Conservation (phyloP, 2,113 vertebrate genomes). For the Epinephelus fuscoguttatus region DNA sequence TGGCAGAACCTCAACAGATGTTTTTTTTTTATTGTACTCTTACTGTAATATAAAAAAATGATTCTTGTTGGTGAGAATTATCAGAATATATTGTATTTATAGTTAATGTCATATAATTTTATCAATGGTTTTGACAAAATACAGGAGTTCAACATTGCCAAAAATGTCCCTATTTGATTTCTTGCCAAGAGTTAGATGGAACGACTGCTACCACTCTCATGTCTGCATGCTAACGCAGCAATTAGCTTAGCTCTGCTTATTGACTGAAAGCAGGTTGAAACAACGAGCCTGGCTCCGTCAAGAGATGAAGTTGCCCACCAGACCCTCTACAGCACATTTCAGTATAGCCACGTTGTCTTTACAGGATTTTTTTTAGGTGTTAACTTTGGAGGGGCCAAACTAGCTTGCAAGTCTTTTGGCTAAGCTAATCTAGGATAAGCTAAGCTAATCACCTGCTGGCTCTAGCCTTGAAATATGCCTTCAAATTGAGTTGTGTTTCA, state of each 20-base stretch:
- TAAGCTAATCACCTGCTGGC: not conserved
- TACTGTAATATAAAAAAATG: not conserved
- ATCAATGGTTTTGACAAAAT: not conserved
- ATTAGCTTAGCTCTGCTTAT: not conserved
- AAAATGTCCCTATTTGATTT: too few species aligned
- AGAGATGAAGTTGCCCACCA: too few species aligned
- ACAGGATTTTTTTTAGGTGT: too few species aligned
- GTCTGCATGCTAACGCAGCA: not conserved
- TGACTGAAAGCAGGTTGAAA: not conserved
- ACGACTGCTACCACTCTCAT: not conserved
- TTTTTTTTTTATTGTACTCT: not conserved
- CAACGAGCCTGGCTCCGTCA: not conserved
- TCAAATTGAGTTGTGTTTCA: too few species aligned
- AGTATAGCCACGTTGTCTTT: too few species aligned
- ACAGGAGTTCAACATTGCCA: too few species aligned
- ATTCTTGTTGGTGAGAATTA: not conserved
- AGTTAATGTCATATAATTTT: not conserved
- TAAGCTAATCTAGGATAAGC: too few species aligned
- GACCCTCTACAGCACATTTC: not conserved
- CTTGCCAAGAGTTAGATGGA: too few species aligned
- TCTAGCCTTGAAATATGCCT: not conserved
- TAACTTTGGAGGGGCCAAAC: too few species aligned
- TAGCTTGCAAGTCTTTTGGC: not conserved
- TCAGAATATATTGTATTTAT: not conserved
- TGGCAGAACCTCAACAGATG: not conserved